Evolutionary conservation across 2,888 invertebrate genomes (phyloP).

Genomic region (Conistra vaccinii): DNA sequence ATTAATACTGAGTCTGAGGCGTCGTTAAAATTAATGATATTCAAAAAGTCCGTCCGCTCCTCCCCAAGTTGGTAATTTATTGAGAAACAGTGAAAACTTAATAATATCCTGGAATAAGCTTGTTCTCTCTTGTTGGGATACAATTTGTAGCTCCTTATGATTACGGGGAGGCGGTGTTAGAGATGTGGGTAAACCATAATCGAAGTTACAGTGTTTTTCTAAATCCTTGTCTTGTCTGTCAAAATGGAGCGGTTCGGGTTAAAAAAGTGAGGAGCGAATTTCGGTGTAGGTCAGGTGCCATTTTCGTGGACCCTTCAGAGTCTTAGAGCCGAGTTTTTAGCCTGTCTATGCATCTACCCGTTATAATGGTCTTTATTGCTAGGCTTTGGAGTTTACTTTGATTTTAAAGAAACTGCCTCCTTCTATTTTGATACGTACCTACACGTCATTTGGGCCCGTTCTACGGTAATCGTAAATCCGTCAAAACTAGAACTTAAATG

Average conservation of each 20-base stretch:
- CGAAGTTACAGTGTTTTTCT: neutral
- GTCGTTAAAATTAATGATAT: slow-evolving; percentile 80
- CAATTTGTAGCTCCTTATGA: slow-evolving; percentile 60
- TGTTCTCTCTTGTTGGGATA: slow-evolving; percentile 50
- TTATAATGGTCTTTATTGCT: no score
- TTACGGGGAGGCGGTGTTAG: slow-evolving; percentile 2
- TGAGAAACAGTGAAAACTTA: slow-evolving; percentile 75
- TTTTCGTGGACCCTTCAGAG: neutral
- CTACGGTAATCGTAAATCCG: neutral
- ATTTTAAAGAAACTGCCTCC: neutral
- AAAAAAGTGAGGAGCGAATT: neutral
- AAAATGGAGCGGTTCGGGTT: neutral
- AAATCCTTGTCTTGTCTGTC: neutral
- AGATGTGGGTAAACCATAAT: slow-evolving; percentile 8
- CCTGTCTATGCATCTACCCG: neutral
- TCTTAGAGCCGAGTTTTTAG: neutral
- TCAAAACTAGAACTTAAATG: neutral
- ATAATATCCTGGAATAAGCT: slow-evolving; percentile 68
- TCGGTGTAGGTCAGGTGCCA: neutral
- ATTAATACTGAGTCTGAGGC: slow-evolving; percentile 74
- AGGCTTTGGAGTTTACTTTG: neutral
- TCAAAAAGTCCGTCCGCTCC: slow-evolving; percentile 75
- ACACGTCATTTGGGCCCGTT: neutral
- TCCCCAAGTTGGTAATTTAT: slow-evolving; percentile 78
- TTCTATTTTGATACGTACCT: neutral